Base-by-base conservation (phyloP, 2,113 vertebrate genomes). In the Rutilus rutilus region DNA sequence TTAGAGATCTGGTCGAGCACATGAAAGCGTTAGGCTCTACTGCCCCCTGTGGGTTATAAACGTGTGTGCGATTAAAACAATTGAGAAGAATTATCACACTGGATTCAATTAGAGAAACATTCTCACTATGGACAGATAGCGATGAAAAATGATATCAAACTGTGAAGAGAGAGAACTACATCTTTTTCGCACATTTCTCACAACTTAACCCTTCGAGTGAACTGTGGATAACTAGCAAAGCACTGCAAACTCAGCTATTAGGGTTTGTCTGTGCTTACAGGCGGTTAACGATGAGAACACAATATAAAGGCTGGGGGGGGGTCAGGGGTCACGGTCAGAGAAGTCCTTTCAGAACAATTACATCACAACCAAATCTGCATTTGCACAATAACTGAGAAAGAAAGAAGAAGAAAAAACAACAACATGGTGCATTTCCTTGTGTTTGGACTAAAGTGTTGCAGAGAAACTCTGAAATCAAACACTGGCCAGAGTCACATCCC, bases 41-140 rank as follows among this genome's bases (percentile, higher is more conserved):
- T 93, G 91, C 94, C 95, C 94, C 92, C 95, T 95, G 89, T 90
- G 93, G 95, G 91, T 84, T 80, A 52, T 10, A 74, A 93, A 88
- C 0, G 23, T 7, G 59, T 11, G 73, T 14, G 45, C 21, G 25
- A 30, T 50, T 62, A 45, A 81, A 85, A 87, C 77, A 85, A 85
- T 77, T 85, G 82, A 89, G 76, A 69, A 85, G 86, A 87, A 89
- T 86, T 87, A 89, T 82, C 82, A 82, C 85, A 27, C 83, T 83
- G 83, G 86, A 89, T 86, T 85, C 82, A 79, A 85, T 88, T 86
- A 88, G 84, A 87, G 84, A 80, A 83, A 85, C 84, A 79, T 88
- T 88, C 85, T 89, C 82, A 88, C 86, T 89, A 67, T 84, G 85
- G 88, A 88, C 88, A 89, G 83, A 88, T 85, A 67, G 88, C 77